Evolutionary conservation across 2,113 vertebrate species (phyloP).

Genomic region (Platanista minor): DNA sequence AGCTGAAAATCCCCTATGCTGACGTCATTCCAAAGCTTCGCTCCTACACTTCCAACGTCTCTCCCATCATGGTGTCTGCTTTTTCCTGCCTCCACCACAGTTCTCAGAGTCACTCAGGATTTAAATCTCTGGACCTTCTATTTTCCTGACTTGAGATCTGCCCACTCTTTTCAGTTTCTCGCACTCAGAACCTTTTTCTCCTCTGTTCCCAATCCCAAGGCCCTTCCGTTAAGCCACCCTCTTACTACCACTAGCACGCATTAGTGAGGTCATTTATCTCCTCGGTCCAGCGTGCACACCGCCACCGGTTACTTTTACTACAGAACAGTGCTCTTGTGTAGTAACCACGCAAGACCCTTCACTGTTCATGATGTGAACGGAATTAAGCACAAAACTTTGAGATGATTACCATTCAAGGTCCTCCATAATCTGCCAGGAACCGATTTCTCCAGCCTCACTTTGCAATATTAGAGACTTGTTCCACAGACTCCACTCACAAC

Average conservation of each 20-base stretch:
- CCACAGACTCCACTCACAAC: background rate
- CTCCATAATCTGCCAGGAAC: background rate
- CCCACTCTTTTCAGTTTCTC: background rate
- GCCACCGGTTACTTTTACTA: background rate
- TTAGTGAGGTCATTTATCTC: background rate
- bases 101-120: background rate
- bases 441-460: background rate
- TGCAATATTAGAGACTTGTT: background rate
- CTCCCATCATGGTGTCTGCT: background rate
- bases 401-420: background rate
- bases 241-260: background rate
- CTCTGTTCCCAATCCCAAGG: background rate
- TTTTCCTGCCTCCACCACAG: background rate
- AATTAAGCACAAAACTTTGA: background rate
- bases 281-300: background rate
- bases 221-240: background rate
- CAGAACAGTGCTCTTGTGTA: background rate
- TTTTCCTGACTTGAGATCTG: background rate
- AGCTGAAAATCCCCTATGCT: background rate
- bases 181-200: background rate
- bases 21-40: background rate
- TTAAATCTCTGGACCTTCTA: background rate
- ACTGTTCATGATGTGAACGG: background rate
- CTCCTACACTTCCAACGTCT: background rate
- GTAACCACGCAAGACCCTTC: background rate